These are phyloP conservation scores for Latrodectus geometricus DNA, from an alignment of 1,140 invertebrate genomes.

Conservation along the genomic window DNA sequence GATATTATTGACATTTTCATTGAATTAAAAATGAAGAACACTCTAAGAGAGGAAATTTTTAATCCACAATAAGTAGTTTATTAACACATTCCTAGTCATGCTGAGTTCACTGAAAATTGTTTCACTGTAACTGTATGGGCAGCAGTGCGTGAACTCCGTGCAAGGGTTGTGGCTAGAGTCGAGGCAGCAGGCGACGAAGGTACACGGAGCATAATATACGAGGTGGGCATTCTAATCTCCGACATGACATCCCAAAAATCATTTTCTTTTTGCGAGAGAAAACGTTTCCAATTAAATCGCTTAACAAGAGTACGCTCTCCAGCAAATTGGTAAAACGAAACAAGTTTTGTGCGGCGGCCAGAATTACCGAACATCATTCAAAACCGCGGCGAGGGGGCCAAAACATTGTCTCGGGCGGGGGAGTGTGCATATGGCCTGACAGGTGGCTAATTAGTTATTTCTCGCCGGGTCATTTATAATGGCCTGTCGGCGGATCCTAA, in stretches of 20 bases:
- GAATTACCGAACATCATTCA: slow-evolving; percentile 52
- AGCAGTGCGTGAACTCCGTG: too few relatives aligned
- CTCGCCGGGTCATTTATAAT: slow-evolving; percentile 62
- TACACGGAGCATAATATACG: slow-evolving; percentile 19
- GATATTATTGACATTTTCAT: too few relatives aligned
- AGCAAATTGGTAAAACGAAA: slow-evolving; percentile 55
- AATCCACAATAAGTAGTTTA: too few relatives aligned
- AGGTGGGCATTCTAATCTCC: not conserved
- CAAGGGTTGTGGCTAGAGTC: too few relatives aligned
- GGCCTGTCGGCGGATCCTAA: slow-evolving; percentile 61
- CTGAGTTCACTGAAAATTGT: too few relatives aligned
- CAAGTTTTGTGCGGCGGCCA: slow-evolving; percentile 40
- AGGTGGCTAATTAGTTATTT: slow-evolving; percentile 62
- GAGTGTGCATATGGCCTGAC: slow-evolving; percentile 53
- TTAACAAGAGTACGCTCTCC: slow-evolving; percentile 59
- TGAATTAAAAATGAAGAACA: too few relatives aligned
- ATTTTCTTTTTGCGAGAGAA: slow-evolving; percentile 29
- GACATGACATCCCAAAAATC: slow-evolving; percentile 34
- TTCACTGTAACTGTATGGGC: too few relatives aligned
- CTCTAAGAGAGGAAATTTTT: too few relatives aligned
- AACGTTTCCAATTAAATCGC: slow-evolving; percentile 61
- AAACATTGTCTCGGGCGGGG: slow-evolving; percentile 55
- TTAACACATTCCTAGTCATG: too few relatives aligned
- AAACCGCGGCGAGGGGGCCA: slow-evolving; percentile 15
- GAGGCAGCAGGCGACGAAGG: not conserved